Conservation (phyloP, 2,888 invertebrate genomes). For the Silvanus unidentatus region DNA sequence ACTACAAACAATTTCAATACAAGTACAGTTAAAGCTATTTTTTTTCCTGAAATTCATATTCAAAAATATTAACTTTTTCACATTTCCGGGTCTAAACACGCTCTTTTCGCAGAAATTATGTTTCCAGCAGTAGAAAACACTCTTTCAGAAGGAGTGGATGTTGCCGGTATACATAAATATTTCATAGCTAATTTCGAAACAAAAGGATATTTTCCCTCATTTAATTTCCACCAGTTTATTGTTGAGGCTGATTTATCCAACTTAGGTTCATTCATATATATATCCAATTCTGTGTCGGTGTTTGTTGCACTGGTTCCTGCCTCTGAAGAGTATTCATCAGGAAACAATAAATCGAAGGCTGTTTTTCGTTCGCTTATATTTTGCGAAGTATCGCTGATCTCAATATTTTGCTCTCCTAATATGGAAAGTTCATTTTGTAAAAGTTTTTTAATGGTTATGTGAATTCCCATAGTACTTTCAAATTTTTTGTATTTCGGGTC, state of each 20-base stretch:
- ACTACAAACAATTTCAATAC: too few relatives aligned
- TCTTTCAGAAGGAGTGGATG: too few relatives aligned
- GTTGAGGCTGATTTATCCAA: not conserved
- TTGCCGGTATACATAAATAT: too few relatives aligned
- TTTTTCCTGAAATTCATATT: too few relatives aligned
- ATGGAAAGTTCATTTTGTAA: not conserved
- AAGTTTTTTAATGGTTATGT: not conserved
- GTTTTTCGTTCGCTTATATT: not conserved
- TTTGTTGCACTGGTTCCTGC: not conserved
- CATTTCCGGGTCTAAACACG: too few relatives aligned
- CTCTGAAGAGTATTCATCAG: too few relatives aligned
- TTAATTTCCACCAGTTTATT: slow-evolving; percentile 4
- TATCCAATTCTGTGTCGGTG: not conserved
- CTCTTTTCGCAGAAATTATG: too few relatives aligned
- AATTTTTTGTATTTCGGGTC: slow-evolving; percentile 6
- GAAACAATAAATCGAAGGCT: not conserved
- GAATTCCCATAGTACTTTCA: slow-evolving; percentile 5
- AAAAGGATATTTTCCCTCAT: slow-evolving; percentile 2
- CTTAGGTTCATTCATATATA: not conserved
- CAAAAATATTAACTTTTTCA: too few relatives aligned
- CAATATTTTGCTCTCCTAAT: not conserved
- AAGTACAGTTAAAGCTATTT: too few relatives aligned
- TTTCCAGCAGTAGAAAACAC: too few relatives aligned
- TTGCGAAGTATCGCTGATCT: not conserved
- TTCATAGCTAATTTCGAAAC: not conserved